Evolutionary conservation across 2,888 invertebrate genomes (phyloP).

Genomic region (Tetanocera ferruginea): DNA sequence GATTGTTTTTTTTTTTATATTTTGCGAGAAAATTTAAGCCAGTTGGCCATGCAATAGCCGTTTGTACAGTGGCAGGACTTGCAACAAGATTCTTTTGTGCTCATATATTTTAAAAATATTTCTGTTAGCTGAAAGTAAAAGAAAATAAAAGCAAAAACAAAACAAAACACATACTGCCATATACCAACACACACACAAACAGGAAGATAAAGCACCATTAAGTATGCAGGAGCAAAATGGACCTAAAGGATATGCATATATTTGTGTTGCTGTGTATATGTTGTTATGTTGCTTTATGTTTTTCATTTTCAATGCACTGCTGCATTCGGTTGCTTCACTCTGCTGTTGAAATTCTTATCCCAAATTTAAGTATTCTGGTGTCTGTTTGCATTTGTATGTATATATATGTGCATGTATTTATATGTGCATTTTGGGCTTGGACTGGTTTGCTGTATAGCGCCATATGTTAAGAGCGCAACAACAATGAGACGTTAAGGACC

Average conservation of each 20-base stretch:
- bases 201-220: slow-evolving; percentile 37
- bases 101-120: slow-evolving; percentile 26
- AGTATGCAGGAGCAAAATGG: slow-evolving; percentile 45
- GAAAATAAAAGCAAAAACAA: neutral
- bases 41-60: neutral
- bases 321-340: neutral
- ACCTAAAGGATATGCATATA: slow-evolving; percentile 37
- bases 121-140: neutral
- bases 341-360: neutral
- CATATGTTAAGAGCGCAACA: slow-evolving; percentile 8
- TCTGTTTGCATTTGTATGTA: neutral
- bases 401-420: neutral
- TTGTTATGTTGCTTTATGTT: slow-evolving; percentile 4
- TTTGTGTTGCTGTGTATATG: slow-evolving; percentile 10
- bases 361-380: neutral
- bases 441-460: neutral
- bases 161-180: neutral
- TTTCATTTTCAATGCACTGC: slow-evolving; percentile 1
- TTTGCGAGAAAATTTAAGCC: neutral
- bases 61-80: neutral
- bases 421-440: neutral
- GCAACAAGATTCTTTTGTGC: slow-evolving; percentile 24
- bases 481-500: slow-evolving; percentile 4
- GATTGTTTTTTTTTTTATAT: neutral
- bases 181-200: neutral